phyloP scores from a whole-genome alignment of 2,888 invertebrate species.

The Ctenicera cuprea region DNA sequence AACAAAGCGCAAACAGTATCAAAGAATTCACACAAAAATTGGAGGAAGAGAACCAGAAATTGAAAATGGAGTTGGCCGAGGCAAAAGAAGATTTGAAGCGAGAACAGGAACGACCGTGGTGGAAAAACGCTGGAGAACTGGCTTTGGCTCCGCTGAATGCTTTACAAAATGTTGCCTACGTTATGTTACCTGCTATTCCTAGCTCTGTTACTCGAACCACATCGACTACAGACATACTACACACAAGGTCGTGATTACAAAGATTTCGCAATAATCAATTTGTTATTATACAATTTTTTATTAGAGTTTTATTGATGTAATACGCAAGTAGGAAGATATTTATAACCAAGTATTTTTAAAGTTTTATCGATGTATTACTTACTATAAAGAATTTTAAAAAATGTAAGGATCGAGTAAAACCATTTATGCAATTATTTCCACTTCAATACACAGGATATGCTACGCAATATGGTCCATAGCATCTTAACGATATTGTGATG shows the following conservation, averaged over 20 bases:
- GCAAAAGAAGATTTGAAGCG: constrained; percentile 25
- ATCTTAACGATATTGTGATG: too few species aligned
- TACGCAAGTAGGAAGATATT: neutral
- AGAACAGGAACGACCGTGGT: constrained; percentile 44
- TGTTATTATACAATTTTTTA: constrained; percentile 15
- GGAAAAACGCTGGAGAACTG: constrained; percentile 44
- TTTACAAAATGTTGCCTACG: constrained; percentile 37
- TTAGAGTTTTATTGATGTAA: constrained; percentile 1
- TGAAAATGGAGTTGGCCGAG: constrained; percentile 13
- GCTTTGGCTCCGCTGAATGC: constrained; percentile 38
- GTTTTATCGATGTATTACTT: constrained; percentile 9
- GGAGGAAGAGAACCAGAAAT: constrained; percentile 37
- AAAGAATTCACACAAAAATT: constrained; percentile 29
- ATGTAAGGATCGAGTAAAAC: too few species aligned
- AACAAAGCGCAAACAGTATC: neutral
- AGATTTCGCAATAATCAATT: neutral
- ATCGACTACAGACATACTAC: constrained; percentile 9
- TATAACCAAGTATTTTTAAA: constrained; percentile 8
- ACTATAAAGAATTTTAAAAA: neutral
- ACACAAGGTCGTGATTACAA: neutral
- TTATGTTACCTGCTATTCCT: constrained; percentile 41
- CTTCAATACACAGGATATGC: too few species aligned
- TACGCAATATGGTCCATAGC: too few species aligned
- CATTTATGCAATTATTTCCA: too few species aligned
- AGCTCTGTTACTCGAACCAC: neutral